These are phyloP conservation scores for Channa striata DNA, from an alignment of 2,797 vertebrate genomes.

Conservation along the genomic window DNA sequence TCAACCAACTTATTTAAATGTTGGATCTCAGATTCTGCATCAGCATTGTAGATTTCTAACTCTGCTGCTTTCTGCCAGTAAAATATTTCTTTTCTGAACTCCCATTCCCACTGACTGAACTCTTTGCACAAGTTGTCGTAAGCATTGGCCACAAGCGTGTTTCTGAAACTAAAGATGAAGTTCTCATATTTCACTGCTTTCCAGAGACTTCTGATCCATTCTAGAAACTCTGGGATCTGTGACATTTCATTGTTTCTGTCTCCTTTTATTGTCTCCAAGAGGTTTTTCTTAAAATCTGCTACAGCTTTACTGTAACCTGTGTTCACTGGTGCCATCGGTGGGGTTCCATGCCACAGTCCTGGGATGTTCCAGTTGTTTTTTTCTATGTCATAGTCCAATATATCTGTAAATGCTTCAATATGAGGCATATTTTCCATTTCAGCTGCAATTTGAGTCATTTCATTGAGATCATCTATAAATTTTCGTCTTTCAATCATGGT, in stretches of 20 bases:
- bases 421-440: slow-evolving; percentile 61
- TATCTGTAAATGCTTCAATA: slow-evolving; percentile 63
- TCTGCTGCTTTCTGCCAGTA: slow-evolving; percentile 51
- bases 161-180: slow-evolving; percentile 82
- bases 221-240: slow-evolving; percentile 77
- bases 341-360: slow-evolving; percentile 84
- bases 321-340: slow-evolving; percentile 86
- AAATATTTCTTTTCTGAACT: slow-evolving; percentile 61
- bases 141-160: slow-evolving; percentile 75
- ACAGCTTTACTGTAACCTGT: slow-evolving; percentile 81
- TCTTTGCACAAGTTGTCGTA: slow-evolving; percentile 72
- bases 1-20: not conserved
- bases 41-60: slow-evolving; percentile 53
- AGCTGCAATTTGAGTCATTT: slow-evolving; percentile 72
- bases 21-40: not conserved
- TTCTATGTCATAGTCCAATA: slow-evolving; percentile 72
- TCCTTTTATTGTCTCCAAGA: slow-evolving; percentile 70
- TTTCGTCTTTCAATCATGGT: slow-evolving; percentile 54
- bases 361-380: slow-evolving; percentile 84
- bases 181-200: slow-evolving; percentile 76
- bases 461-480: slow-evolving; percentile 65
- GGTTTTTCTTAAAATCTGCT: slow-evolving; percentile 76
- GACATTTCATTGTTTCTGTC: slow-evolving; percentile 30
- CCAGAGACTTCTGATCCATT: slow-evolving; percentile 82
- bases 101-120: slow-evolving; percentile 74